These are phyloP conservation scores for Lamellibrachia luymesi DNA, from an alignment of 1,140 invertebrate species.

Conservation along the genomic window DNA sequence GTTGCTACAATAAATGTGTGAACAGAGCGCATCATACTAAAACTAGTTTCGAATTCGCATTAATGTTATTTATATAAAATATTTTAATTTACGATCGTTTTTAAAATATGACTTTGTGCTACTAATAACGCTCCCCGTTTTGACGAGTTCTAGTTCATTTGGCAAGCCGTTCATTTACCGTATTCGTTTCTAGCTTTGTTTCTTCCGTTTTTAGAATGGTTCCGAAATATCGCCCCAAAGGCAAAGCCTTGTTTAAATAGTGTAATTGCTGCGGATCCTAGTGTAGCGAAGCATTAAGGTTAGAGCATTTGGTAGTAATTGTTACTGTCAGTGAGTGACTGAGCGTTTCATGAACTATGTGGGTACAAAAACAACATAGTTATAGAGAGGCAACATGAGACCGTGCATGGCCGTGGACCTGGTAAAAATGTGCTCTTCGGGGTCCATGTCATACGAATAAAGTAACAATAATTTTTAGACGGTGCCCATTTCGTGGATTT, in stretches of 20 bases:
- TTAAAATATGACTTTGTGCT: neutral
- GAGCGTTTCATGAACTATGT: too few species aligned
- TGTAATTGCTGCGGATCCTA: neutral
- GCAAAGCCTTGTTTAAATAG: neutral
- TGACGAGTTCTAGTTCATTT: too few species aligned
- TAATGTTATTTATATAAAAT: neutral
- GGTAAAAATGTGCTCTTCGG: too few species aligned
- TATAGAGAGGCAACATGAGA: too few species aligned
- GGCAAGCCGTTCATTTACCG: too few species aligned
- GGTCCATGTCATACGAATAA: too few species aligned
- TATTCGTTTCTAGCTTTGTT: neutral
- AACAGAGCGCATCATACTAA: neutral
- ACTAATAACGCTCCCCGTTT: neutral
- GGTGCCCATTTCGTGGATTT: too few species aligned
- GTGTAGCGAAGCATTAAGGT: neutral
- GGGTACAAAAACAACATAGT: too few species aligned
- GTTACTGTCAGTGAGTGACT: too few species aligned
- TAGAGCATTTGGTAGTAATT: neutral
- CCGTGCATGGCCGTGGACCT: too few species aligned
- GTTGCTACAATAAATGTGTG: slow-evolving; percentile 41
- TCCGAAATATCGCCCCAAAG: neutral
- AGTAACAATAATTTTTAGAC: too few species aligned
- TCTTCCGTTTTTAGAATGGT: neutral
- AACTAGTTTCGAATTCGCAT: neutral
- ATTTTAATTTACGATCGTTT: neutral